Conservation (phyloP, 37 sponge, comb jelly and placozoan genomes). For the Geodia barretti region DNA sequence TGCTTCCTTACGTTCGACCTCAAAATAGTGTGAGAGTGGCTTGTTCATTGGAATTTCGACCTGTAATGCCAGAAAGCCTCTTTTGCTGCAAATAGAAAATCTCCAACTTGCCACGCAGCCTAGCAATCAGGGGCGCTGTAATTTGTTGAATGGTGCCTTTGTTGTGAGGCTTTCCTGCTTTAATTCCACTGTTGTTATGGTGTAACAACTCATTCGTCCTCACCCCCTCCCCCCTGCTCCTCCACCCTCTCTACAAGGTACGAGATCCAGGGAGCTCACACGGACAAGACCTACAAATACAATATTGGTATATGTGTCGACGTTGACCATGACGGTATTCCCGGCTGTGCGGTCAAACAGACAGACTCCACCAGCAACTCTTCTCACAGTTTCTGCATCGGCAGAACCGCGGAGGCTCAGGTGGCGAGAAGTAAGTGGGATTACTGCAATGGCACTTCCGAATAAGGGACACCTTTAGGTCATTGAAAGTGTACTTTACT, state of each 20-base stretch:
- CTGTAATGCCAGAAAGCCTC: no score
- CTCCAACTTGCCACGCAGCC: no score
- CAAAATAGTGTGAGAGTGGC: no score
- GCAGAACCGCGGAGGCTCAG: constrained; percentile 12
- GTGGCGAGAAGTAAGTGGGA: constrained; percentile 62
- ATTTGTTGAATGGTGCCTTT: no score
- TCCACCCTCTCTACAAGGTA: background rate
- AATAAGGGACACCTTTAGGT: background rate
- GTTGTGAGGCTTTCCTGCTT: no score
- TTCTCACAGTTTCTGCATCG: constrained; percentile 18
- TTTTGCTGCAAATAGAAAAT: no score
- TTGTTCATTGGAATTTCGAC: no score
- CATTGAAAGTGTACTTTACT: background rate
- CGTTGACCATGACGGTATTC: background rate
- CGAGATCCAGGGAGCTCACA: constrained; percentile 4
- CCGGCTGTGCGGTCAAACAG: constrained; percentile 52
- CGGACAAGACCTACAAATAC: constrained; percentile 29
- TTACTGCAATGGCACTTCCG: no score
- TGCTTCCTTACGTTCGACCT: no score
- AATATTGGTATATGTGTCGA: constrained; percentile 52
- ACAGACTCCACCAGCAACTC: background rate
- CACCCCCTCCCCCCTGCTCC: background rate
- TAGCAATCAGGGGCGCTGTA: no score
- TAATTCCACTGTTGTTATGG: no score
- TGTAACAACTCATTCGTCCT: no score